These are phyloP conservation scores for Agrotis segetum DNA, from an alignment of 2,888 invertebrate species.

Conservation along the genomic window DNA sequence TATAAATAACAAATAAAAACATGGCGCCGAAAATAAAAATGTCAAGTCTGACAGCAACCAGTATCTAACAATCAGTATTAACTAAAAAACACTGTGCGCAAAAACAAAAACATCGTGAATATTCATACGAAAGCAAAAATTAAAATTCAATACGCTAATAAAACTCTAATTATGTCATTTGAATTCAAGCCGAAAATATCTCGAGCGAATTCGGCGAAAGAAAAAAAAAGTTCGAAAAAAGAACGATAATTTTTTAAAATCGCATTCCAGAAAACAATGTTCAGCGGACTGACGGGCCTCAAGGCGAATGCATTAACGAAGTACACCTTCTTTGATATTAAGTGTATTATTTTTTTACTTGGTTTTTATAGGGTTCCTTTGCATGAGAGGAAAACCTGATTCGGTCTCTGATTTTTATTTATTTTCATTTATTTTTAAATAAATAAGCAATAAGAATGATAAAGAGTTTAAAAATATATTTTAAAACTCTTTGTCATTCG, in stretches of 20 bases:
- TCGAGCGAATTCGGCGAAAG: slow-evolving; percentile 76
- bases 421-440: too few species aligned
- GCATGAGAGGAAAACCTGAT: background rate
- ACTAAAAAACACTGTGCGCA: background rate
- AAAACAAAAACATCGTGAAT: slow-evolving; percentile 24
- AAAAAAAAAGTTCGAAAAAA: slow-evolving; percentile 73
- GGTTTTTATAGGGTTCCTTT: slow-evolving; percentile 70
- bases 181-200: slow-evolving; percentile 72
- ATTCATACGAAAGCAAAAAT: slow-evolving; percentile 34
- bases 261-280: slow-evolving; percentile 91
- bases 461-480: too few species aligned
- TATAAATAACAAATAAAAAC: background rate
- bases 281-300: slow-evolving; percentile 85
- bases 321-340: slow-evolving; percentile 90
- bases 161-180: slow-evolving; percentile 76
- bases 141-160: slow-evolving; percentile 54
- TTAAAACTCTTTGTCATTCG: background rate
- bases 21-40: background rate
- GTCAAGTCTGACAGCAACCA: background rate
- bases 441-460: too few species aligned
- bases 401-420: slow-evolving; percentile 7
- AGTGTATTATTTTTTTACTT: slow-evolving; percentile 87
- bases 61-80: background rate
- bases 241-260: slow-evolving; percentile 80
- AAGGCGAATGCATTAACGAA: slow-evolving; percentile 90